Percentiles rank a stretch among this genome's conserved stretches.
phyloP scores from a whole-genome alignment of 2,888 invertebrate species.

The Perizoma affinitatum region DNA sequence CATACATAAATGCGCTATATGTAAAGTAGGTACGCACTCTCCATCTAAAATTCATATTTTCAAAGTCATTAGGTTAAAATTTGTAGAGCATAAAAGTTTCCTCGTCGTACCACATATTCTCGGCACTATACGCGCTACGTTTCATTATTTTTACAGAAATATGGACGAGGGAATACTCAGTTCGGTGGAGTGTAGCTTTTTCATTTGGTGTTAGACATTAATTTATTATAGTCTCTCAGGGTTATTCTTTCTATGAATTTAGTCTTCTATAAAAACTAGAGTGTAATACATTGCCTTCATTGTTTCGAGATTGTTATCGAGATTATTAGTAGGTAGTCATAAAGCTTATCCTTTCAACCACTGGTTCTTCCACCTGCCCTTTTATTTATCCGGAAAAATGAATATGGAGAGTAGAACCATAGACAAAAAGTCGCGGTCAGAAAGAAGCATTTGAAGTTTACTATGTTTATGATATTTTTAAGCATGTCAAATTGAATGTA shows the following conservation, averaged over 20 bases:
- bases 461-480: no score
- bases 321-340: no score
- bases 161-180: slow-evolving; percentile 17
- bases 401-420: no score
- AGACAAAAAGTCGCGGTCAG: no score
- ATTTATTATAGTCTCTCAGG: slow-evolving; percentile 18
- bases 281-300: slow-evolving; percentile 10
- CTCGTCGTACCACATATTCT: slow-evolving; percentile 32
- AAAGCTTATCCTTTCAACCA: no score
- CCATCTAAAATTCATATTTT: slow-evolving; percentile 41
- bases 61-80: slow-evolving; percentile 42
- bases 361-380: no score
- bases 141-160: slow-evolving; percentile 34
- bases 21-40: slow-evolving; percentile 35
- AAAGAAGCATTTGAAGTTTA: no score
- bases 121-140: slow-evolving; percentile 24
- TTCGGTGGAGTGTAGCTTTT: slow-evolving; percentile 14
- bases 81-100: slow-evolving; percentile 39
- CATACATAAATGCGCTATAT: slow-evolving; percentile 10
- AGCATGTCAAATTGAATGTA: no score
- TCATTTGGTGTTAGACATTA: slow-evolving; percentile 20
- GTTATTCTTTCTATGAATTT: slow-evolving; percentile 25
- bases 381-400: no score
- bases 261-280: slow-evolving; percentile 11
- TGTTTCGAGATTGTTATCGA: no score